These are phyloP conservation scores for Conistra vaccinii DNA, from an alignment of 2,888 invertebrate genomes.

Conservation along the genomic window DNA sequence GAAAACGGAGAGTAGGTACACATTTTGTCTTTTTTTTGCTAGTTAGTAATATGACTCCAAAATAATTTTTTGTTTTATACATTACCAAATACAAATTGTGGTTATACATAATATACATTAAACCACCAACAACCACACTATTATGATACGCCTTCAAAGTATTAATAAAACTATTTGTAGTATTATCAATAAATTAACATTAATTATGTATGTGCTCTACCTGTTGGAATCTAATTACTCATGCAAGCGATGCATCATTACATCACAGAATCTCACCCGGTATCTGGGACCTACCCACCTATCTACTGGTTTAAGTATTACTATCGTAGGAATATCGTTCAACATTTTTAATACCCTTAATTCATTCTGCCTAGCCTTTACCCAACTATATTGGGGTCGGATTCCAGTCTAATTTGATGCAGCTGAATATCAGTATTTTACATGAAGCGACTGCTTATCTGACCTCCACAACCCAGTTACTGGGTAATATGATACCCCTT, in stretches of 20 bases:
- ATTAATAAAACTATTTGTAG: constrained; percentile 19
- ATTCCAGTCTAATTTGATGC: too few species aligned
- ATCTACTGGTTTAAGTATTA: background rate
- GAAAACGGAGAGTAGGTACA: background rate
- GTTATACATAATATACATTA: background rate
- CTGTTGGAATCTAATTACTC: constrained; percentile 24
- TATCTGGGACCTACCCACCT: too few species aligned
- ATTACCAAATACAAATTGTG: background rate
- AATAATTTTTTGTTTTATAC: background rate
- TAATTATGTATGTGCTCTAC: constrained; percentile 22
- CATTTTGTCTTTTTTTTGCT: background rate
- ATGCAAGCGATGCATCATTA: constrained; percentile 35
- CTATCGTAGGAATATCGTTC: background rate
- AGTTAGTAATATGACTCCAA: background rate
- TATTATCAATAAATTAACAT: constrained; percentile 25
- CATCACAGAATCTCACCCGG: background rate
- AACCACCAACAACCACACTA: too few species aligned
- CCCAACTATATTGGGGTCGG: too few species aligned
- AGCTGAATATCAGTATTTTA: too few species aligned
- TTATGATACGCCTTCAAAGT: constrained; percentile 11
- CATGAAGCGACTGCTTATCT: too few species aligned
- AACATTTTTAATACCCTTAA: background rate
- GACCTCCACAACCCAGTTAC: too few species aligned
- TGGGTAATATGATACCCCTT: too few species aligned
- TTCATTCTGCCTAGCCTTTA: too few species aligned